Evolutionary conservation across 2,797 vertebrate species (phyloP).

Genomic region (Picus viridis): DNA sequence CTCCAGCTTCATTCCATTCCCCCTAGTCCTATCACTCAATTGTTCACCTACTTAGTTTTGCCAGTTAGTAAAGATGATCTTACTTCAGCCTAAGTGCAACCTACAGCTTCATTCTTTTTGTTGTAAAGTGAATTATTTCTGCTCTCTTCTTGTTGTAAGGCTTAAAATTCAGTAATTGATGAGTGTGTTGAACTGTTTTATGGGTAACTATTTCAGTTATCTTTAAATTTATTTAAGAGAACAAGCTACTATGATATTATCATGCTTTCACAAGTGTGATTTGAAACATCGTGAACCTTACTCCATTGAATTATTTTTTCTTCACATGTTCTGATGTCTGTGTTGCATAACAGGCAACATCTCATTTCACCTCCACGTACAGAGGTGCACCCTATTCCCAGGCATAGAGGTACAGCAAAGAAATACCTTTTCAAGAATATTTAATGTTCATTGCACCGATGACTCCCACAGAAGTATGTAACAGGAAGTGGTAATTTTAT

Average conservation of each 20-base stretch:
- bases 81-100: not conserved
- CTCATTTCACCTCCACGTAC: not conserved
- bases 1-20: no score
- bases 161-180: not conserved
- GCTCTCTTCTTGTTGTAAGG: not conserved
- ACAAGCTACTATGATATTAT: not conserved
- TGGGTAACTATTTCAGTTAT: not conserved
- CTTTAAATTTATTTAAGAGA: not conserved
- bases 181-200: not conserved
- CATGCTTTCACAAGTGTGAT: not conserved
- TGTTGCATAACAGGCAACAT: not conserved
- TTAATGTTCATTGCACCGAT: not conserved
- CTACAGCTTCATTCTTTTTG: not conserved
- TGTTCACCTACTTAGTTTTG: not conserved
- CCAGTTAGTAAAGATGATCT: not conserved
- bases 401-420: not conserved
- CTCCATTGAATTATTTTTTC: not conserved
- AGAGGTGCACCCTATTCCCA: not conserved
- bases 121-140: not conserved
- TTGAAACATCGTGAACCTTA: not conserved
- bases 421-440: not conserved
- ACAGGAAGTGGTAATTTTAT: not conserved
- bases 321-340: not conserved
- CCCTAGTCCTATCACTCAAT: no score
- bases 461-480: fast-evolving